phyloP scores from a whole-genome alignment of 2,113 vertebrate genomes.

The Lophius piscatorius region DNA sequence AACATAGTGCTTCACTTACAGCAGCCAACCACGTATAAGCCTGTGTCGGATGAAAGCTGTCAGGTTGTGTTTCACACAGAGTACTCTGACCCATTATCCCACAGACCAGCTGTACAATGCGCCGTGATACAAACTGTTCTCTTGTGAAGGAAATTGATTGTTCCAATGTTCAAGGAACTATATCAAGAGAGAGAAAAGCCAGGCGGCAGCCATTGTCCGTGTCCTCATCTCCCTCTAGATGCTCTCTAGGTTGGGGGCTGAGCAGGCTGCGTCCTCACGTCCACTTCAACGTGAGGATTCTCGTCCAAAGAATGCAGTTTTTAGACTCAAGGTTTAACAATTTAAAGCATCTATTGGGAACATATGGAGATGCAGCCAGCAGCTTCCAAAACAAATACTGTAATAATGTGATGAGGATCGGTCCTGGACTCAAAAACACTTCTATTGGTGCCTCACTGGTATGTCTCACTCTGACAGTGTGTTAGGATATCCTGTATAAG shows the following conservation, averaged over 20 bases:
- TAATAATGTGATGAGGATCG: not conserved
- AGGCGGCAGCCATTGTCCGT: constrained; percentile 51
- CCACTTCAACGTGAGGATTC: constrained; percentile 11
- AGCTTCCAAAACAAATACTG: not conserved
- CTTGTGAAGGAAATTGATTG: constrained; percentile 65
- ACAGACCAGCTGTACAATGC: constrained; percentile 65
- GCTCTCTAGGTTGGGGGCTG: constrained; percentile 1
- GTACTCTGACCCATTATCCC: constrained; percentile 72
- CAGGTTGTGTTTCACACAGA: constrained; percentile 73
- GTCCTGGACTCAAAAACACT: too few species aligned
- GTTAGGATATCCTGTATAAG: too few species aligned
- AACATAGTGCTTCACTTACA: constrained; percentile 45
- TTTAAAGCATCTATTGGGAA: constrained; percentile 11
- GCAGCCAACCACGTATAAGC: constrained; percentile 53
- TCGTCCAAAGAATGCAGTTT: constrained; percentile 9
- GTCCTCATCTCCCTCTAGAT: constrained; percentile 19
- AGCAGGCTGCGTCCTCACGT: constrained; percentile 30
- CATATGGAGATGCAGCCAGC: constrained; percentile 10
- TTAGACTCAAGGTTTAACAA: constrained; percentile 7
- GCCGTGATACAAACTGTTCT: constrained; percentile 52
- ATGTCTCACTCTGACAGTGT: too few species aligned
- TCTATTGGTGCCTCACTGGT: too few species aligned
- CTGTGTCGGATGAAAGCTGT: constrained; percentile 66
- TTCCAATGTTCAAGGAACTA: constrained; percentile 59
- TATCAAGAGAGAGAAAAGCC: constrained; percentile 49